Evolutionary conservation across 2,797 vertebrate genomes (phyloP).

Genomic region (Rhynchotus rufescens): DNA sequence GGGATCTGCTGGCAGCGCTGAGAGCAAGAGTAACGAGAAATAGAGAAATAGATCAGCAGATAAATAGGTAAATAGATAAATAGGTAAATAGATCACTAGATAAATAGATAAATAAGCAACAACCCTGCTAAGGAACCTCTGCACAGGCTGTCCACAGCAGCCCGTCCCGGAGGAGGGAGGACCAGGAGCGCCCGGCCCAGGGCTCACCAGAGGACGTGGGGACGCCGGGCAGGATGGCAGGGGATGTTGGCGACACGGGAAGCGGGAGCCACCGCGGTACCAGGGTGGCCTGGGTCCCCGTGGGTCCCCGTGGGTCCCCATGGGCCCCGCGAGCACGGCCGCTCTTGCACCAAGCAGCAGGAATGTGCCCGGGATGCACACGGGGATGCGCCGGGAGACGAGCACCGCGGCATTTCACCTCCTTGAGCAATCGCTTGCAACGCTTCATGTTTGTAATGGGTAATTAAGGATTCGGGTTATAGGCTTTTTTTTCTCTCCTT

Average conservation of each 20-base stretch:
- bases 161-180: no score
- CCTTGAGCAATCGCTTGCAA: conserved; percentile 16
- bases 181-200: no score
- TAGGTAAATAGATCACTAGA: no score
- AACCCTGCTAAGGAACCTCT: background rate
- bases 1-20: background rate
- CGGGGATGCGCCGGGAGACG: background rate
- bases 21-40: background rate
- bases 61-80: no score
- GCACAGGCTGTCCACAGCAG: background rate
- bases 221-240: rapidly evolving
- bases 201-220: background rate
- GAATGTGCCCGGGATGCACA: rapidly evolving
- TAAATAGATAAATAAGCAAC: background rate
- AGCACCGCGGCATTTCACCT: background rate
- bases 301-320: no score
- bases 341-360: background rate
- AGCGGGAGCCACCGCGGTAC: rapidly evolving
- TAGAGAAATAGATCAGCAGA: no score
- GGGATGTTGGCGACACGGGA: rapidly evolving
- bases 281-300: rapidly evolving
- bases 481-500: background rate
- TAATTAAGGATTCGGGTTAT: background rate
- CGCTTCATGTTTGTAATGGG: background rate
- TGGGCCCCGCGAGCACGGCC: no score